phyloP scores from a whole-genome alignment of 2,113 vertebrate genomes.

The Campylomormyrus tamandua region DNA sequence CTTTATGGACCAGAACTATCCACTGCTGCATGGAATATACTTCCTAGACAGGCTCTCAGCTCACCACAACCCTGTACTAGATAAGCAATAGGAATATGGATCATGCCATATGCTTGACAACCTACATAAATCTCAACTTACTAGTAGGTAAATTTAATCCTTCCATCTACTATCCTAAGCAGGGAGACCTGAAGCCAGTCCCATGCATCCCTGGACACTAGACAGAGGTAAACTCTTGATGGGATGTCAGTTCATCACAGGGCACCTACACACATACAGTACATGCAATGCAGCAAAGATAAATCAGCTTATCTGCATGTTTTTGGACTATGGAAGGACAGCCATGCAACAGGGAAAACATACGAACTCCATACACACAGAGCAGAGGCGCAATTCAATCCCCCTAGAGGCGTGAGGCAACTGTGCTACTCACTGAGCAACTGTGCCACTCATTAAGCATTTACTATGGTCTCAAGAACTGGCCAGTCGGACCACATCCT shows the following conservation, averaged over 20 bases:
- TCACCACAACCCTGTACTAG: neutral
- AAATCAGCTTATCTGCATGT: neutral
- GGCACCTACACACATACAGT: neutral
- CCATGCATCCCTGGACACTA: neutral
- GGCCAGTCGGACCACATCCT: neutral
- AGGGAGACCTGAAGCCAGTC: neutral
- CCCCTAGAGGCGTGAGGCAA: neutral
- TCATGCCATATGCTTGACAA: neutral
- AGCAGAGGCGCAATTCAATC: neutral
- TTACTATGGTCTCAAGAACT: neutral
- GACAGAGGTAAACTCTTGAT: neutral
- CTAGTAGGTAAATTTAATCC: neutral
- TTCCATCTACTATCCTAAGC: neutral
- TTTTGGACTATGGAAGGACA: neutral
- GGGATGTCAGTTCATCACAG: neutral
- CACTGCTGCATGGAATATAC: neutral
- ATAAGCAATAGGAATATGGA: neutral
- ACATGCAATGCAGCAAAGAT: neutral
- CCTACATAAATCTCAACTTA: neutral
- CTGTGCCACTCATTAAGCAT: neutral
- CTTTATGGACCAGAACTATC: neutral
- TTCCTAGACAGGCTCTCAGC: neutral
- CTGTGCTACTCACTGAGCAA: neutral
- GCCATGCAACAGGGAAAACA: neutral
- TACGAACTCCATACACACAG: neutral